These are phyloP conservation scores for Conops quadrifasciatus DNA, from an alignment of 2,888 invertebrate genomes.

Conservation along the genomic window DNA sequence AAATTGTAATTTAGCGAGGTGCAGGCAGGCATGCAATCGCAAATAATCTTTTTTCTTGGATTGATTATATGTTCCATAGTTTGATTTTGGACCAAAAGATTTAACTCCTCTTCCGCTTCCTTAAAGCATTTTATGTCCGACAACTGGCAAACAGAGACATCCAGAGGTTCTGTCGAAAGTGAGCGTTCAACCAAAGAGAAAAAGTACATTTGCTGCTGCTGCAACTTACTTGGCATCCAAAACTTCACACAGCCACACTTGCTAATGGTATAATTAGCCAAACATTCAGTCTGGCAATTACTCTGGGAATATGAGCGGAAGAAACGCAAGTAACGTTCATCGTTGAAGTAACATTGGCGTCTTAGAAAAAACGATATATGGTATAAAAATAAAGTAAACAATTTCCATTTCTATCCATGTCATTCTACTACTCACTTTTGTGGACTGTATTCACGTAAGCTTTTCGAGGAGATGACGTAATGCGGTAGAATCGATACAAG, in stretches of 20 bases:
- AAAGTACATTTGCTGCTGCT: not conserved
- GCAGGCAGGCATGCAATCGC: slow-evolving; percentile 61
- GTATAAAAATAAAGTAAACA: not conserved
- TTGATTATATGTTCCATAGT: slow-evolving; percentile 51
- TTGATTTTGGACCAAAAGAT: slow-evolving; percentile 54
- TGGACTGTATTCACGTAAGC: slow-evolving; percentile 69
- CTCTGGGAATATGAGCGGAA: slow-evolving; percentile 76
- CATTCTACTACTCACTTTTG: slow-evolving; percentile 60
- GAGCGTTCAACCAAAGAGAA: not conserved
- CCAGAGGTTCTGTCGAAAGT: slow-evolving; percentile 52
- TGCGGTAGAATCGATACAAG: slow-evolving; percentile 76
- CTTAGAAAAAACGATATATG: slow-evolving; percentile 54
- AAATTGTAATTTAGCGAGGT: slow-evolving; percentile 61
- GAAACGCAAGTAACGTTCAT: slow-evolving; percentile 71
- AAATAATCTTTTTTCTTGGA: slow-evolving; percentile 50
- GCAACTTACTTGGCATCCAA: slow-evolving; percentile 70
- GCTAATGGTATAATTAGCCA: slow-evolving; percentile 72
- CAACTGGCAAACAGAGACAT: slow-evolving; percentile 61
- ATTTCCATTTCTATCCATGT: not conserved
- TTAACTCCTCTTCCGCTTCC: slow-evolving; percentile 56
- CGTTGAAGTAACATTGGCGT: slow-evolving; percentile 75
- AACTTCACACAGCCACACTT: slow-evolving; percentile 76
- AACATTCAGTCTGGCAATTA: slow-evolving; percentile 78
- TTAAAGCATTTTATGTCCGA: slow-evolving; percentile 59
- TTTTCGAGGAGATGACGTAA: slow-evolving; percentile 76